Evolutionary conservation across 1,140 invertebrate species (phyloP).

Genomic region (Pararge aegeria): DNA sequence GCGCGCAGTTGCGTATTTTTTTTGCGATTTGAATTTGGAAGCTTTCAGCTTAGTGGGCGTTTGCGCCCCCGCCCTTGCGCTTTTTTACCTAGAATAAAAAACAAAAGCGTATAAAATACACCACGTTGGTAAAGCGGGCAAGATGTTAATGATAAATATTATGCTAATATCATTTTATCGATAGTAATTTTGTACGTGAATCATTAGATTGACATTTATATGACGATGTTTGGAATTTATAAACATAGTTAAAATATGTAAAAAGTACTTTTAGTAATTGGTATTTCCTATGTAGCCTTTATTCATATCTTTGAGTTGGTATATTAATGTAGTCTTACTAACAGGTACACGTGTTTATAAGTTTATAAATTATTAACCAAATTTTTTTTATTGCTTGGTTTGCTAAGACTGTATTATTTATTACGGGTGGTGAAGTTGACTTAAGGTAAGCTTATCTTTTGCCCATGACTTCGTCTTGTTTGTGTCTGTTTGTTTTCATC

Average conservation of each 20-base stretch:
- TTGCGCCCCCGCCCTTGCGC: slow-evolving; percentile 63
- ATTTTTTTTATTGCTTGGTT: too few relatives aligned
- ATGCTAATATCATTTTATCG: not conserved
- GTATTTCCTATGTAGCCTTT: not conserved
- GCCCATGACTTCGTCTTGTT: too few relatives aligned
- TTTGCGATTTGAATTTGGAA: slow-evolving; percentile 76
- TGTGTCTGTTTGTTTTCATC: too few relatives aligned
- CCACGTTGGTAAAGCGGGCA: slow-evolving; percentile 41
- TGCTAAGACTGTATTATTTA: too few relatives aligned
- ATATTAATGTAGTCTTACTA: not conserved
- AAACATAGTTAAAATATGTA: not conserved
- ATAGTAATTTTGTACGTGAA: slow-evolving; percentile 8
- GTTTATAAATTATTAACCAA: not conserved
- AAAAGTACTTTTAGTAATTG: not conserved
- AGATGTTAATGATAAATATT: slow-evolving; percentile 23
- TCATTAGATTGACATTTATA: slow-evolving; percentile 1
- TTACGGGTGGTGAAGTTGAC: too few relatives aligned
- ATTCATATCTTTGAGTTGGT: not conserved
- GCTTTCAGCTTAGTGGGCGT: slow-evolving; percentile 73
- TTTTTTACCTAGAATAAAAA: slow-evolving; percentile 49
- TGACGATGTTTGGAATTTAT: not conserved
- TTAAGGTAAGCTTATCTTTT: too few relatives aligned
- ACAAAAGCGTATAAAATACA: too few relatives aligned
- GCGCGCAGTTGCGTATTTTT: slow-evolving; percentile 68
- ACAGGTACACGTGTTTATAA: too few relatives aligned